Evolutionary conservation across 2,888 invertebrate genomes (phyloP), one percentile per base, ranked within the genome.

Genomic region (Drosophila fulvimacula): DNA sequence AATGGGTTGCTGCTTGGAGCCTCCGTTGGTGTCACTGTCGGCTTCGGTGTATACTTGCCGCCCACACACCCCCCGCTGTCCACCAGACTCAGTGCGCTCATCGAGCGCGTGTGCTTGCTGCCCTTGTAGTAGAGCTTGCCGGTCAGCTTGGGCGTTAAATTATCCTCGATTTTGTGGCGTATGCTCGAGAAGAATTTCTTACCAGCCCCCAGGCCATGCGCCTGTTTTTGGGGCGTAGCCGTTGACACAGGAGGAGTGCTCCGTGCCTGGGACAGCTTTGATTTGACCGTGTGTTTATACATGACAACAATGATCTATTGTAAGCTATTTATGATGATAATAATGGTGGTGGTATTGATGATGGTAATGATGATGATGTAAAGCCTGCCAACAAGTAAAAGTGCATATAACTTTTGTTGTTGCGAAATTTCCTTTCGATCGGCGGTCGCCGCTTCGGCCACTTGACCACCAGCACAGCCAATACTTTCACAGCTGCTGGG

Each of bases 91-190:
- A 90, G 73, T 1, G 90, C 81, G 34, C 83, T 90, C 81, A 91
- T 82, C 19, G 90, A 91, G 27, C 90, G 79, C 4, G 91, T 90
- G 56, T 91, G 90, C 39, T 91, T 91, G 58, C 88, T 86, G 17
- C 82, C 84, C 58, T 90, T 92, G 69, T 88, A 90, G 58, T 92
- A 91, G 9, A 92, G 81, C 65, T 90, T 92, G 7, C 90, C 89
- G 17, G 83, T 79, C 27, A 91, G 71, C 64, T 90, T 92, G 48
- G 92, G 92, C 41, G 91, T 90, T 6, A 92, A 79, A 81, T 91
- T 91, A 60, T 92, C 92, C 75, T 92, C 92, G 64, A 92, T 92
- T 72, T 92, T 92, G 69, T 92, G 92, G 3, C 92, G 90, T 68
- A 92, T 90, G 79, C 91, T 92, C 6, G 92, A 90, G 66, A 90